Evolutionary conservation across 2,797 vertebrate species (phyloP), one percentile per base, ranked within the genome.

Genomic region (Hephaestus fuliginosus): DNA sequence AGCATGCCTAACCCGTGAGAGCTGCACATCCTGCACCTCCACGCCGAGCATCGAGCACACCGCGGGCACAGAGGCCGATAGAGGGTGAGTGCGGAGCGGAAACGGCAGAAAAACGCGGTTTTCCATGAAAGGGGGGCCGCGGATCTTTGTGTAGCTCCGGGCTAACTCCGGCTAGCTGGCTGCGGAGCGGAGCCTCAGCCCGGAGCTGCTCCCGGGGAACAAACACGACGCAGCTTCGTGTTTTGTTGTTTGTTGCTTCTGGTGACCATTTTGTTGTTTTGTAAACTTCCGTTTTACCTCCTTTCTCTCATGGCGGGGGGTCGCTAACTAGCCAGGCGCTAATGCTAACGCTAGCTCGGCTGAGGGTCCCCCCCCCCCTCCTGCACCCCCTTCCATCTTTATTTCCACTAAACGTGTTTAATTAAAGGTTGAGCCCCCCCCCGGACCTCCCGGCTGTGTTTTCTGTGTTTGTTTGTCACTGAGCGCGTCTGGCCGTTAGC

Each of bases 101-200:
- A 70, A 58, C 72, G 81, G 79, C 67, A 48, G 30, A 52, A 84
- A 89, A 86, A 63, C 65, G 79, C 69, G 86, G 63, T 84, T 92
- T 89, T 91, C 81, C 85, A 70, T 89, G 76, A 82, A 88, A 73
- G 87, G 87, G 91, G 88, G 91, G 90, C 92, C 90, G 90, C 86
- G 91, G 92, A 96, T 94, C 94, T 96, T 96, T 96, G 95, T 96
- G 95, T 96, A 90, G 95, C 91, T 92, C 63, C 86, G 86, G 92
- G 89, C 86, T 33, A 33, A 33, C 30, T 33, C 30, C 30, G 30
- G 30, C 30, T 33, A 33, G 30, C 30, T 3, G 30, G 30, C 30
- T 33, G 30, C 30, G 30, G 30, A 33, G 30, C 30, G 30, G 30
- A 3, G 30, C 30, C 3, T 3, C 30, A 5, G 30, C 30, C 3